Evolutionary conservation across 2,797 vertebrate species (phyloP).

Genomic region (Pipistrellus pygmaeus): DNA sequence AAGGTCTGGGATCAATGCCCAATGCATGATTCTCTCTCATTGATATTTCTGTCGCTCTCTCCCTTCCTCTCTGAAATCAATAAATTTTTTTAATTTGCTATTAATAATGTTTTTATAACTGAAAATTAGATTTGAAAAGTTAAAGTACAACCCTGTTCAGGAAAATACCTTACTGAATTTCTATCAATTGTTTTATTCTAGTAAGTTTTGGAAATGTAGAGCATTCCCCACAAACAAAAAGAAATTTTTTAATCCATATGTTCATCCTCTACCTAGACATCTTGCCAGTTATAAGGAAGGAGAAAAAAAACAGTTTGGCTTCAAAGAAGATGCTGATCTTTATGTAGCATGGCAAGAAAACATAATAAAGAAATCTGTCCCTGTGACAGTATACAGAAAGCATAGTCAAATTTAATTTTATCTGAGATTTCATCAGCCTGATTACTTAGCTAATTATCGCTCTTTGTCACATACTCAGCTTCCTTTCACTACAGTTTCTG

Average conservation of each 20-base stretch:
- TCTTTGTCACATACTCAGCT: constrained; percentile 43
- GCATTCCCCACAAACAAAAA: background rate
- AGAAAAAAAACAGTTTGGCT: background rate
- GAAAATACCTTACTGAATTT: constrained; percentile 46
- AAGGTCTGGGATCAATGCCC: too few relatives aligned
- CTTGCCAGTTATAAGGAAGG: constrained; percentile 9
- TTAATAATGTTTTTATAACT: constrained; percentile 49
- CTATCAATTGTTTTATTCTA: constrained; percentile 52
- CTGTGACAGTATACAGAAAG: background rate
- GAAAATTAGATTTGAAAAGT: constrained; percentile 53
- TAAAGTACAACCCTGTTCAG: constrained; percentile 41
- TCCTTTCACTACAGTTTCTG: constrained; percentile 51
- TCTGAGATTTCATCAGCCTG: constrained; percentile 38
- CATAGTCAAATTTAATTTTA: constrained; percentile 34
- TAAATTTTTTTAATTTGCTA: background rate
- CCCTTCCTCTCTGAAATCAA: too few relatives aligned
- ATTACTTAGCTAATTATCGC: constrained; percentile 59
- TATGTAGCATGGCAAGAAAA: background rate
- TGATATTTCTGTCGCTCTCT: too few relatives aligned
- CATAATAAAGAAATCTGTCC: background rate
- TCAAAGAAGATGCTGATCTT: constrained; percentile 9
- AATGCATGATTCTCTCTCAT: too few relatives aligned
- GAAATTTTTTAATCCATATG: constrained; percentile 13
- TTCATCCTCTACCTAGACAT: background rate
- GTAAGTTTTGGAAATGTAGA: constrained; percentile 24